Percentiles rank a stretch among this genome's conserved stretches.
Evolutionary conservation across 1,140 invertebrate species (phyloP).

Genomic region (Doryteuthis pealeii): DNA sequence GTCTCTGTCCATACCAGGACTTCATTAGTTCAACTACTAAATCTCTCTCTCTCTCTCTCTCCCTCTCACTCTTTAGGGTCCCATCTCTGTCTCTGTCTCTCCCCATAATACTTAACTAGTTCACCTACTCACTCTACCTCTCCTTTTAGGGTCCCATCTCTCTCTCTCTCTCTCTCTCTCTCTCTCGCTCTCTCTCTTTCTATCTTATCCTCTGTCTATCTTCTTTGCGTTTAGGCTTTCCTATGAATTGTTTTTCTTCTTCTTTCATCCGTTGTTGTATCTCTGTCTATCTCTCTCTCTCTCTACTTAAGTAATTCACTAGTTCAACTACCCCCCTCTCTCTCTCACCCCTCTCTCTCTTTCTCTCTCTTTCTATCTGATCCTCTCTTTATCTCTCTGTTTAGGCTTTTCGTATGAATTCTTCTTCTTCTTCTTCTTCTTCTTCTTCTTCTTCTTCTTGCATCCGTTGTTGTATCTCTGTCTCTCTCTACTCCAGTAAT

Average conservation of each 20-base stretch:
- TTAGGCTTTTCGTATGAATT: too few species aligned
- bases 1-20: background rate
- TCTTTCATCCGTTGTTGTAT: background rate
- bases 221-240: too few species aligned
- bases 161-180: background rate
- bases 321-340: background rate
- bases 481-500: background rate
- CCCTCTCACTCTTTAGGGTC: background rate
- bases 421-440: too few species aligned
- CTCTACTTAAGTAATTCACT: background rate
- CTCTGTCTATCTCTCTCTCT: background rate
- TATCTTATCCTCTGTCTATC: background rate
- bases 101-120: background rate
- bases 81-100: conserved; percentile 1
- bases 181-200: too few species aligned
- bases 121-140: background rate
- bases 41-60: too few species aligned
- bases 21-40: background rate
- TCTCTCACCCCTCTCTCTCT: background rate
- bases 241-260: background rate
- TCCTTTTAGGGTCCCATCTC: background rate
- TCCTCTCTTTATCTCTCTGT: too few species aligned
- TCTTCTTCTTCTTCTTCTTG: too few species aligned
- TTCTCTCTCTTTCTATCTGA: background rate
- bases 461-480: too few species aligned